These are phyloP conservation scores for Ceratosolen fusciceps DNA, from an alignment of 1,140 invertebrate genomes.

Conservation along the genomic window DNA sequence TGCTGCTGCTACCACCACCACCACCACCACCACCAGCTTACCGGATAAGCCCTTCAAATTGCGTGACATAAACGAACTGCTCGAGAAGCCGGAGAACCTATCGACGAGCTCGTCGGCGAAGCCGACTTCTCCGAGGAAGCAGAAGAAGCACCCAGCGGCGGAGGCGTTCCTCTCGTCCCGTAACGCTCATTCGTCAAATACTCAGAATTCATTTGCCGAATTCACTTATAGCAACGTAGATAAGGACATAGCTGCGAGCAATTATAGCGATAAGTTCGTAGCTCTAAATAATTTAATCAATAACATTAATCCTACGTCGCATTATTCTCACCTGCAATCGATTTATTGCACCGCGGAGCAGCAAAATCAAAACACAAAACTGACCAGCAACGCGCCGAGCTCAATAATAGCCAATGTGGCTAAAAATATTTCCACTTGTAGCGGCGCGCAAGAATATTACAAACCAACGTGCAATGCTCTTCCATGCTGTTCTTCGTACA, in stretches of 20 bases:
- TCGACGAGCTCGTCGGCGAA: not conserved
- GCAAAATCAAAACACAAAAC: not conserved
- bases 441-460: not conserved
- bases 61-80: slow-evolving; percentile 32
- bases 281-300: not conserved
- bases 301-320: not conserved
- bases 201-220: not conserved
- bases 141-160: no score
- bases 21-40: not conserved
- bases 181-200: not conserved
- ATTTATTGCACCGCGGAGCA: not conserved
- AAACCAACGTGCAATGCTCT: not conserved
- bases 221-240: no score
- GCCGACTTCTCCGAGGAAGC: no score
- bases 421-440: not conserved
- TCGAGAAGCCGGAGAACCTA: slow-evolving; percentile 24
- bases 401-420: not conserved
- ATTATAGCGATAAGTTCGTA: not conserved
- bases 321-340: not conserved
- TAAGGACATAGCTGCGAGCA: not conserved
- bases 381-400: not conserved
- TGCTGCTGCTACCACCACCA: no score
- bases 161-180: not conserved
- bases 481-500: not conserved
- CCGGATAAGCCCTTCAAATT: not conserved